Evolutionary conservation across 1,140 invertebrate species (phyloP), one percentile per base, ranked within the genome.

Genomic region (Cephus cinctus): DNA sequence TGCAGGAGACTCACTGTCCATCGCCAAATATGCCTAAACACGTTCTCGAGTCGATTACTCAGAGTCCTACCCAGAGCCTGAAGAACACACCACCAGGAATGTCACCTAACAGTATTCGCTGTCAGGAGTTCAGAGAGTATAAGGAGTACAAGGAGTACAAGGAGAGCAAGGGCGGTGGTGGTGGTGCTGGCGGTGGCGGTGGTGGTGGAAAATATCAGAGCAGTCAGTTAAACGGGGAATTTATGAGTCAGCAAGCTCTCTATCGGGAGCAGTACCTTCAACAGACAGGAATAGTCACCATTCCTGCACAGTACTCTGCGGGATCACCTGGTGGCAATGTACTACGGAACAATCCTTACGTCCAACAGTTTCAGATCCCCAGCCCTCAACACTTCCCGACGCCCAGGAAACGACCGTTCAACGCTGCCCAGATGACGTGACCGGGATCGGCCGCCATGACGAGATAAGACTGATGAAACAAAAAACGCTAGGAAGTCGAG

Each of bases 401-500:
- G 9, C 52, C 64, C 9, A 57, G 61, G 25, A 74, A 67, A 47
- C 66, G 63, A 4, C 59, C 54, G 14, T 73, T 65, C 43, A 69
- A 73, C 41, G 56, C 69, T 31, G 64, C 65, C 15, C 69, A 73
- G 58, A 71, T 75, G 63, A 76, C 73, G 73, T 76, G 73, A 76
- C 71, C 63, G 41, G 63, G 22, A 43, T 57, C 52, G 41, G 50
- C 49, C 49, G 57, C 57, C 47, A 68, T 55, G 52, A 65, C 59
- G 59, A 63, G 65, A 75, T 70, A 73, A 72, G 71, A 73, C 71
- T 73, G 71, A 73, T n/a, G n/a, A n/a, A n/a, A n/a, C n/a, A n/a
- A n/a, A n/a, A n/a, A n/a, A n/a, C n/a, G n/a, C n/a, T n/a, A n/a
- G n/a, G n/a, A n/a, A n/a, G n/a, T n/a, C n/a, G n/a, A n/a, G n/a